Evolutionary conservation across 2,888 invertebrate species (phyloP).

Genomic region (Heteropelma amictum): DNA sequence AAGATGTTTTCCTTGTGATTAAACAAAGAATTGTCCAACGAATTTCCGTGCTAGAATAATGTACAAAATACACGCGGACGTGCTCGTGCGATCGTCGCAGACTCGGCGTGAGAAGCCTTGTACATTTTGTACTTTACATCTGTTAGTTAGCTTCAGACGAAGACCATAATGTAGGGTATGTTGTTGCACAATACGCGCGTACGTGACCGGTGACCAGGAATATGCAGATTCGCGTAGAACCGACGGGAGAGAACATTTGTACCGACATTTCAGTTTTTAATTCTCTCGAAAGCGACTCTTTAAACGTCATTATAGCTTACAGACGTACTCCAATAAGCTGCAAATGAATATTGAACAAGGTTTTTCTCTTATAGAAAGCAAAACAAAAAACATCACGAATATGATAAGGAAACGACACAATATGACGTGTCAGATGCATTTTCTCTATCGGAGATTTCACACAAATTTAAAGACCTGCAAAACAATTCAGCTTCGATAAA

Average conservation of each 20-base stretch:
- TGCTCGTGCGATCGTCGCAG: neutral
- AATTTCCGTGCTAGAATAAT: neutral
- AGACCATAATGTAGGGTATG: conserved; percentile 24
- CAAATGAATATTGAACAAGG: too few species aligned
- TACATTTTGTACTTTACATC: neutral
- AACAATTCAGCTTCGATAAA: neutral
- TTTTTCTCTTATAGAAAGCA: too few species aligned
- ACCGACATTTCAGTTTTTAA: neutral
- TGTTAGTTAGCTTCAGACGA: conserved; percentile 39
- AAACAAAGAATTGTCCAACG: too few species aligned
- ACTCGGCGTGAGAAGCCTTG: neutral
- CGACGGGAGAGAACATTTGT: neutral
- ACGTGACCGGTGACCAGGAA: conserved; percentile 53
- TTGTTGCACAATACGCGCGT: conserved; percentile 42
- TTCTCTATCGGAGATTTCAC: neutral
- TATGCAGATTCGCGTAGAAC: neutral
- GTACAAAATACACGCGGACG: neutral
- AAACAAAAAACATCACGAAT: too few species aligned
- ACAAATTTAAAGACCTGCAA: neutral
- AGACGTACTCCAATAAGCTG: too few species aligned
- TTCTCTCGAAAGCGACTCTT: too few species aligned
- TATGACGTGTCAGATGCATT: neutral
- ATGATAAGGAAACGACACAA: too few species aligned
- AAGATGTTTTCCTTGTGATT: too few species aligned
- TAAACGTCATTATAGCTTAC: neutral